These are phyloP conservation scores for Chaetophractus vellerosus DNA, from an alignment of 2,797 vertebrate genomes.

Conservation along the genomic window DNA sequence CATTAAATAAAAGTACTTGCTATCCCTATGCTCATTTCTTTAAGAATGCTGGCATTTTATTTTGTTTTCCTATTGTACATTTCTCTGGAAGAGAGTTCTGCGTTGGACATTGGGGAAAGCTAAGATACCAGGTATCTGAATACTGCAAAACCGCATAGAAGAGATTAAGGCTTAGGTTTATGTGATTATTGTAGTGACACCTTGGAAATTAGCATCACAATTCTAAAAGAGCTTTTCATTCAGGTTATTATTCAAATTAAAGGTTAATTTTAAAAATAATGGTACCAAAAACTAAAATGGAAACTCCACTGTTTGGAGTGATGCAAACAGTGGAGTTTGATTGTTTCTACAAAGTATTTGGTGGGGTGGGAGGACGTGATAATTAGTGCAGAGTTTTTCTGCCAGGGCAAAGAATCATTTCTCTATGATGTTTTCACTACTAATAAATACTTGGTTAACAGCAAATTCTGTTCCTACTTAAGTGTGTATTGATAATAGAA, in stretches of 20 bases:
- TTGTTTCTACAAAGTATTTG: neutral
- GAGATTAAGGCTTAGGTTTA: neutral
- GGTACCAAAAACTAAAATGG: neutral
- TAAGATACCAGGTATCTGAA: neutral
- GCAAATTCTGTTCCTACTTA: too few relatives aligned
- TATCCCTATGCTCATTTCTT: conserved; percentile 60
- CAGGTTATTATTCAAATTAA: neutral
- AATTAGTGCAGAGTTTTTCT: neutral
- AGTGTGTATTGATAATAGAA: too few relatives aligned
- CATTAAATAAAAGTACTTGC: conserved; percentile 67
- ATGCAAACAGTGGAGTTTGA: neutral
- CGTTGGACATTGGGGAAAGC: neutral
- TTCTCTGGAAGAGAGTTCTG: neutral
- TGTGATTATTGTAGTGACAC: too few relatives aligned
- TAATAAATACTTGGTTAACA: too few relatives aligned
- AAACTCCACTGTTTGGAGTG: neutral
- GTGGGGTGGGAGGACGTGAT: neutral
- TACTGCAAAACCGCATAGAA: neutral
- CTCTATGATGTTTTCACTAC: neutral
- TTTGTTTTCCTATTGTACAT: neutral
- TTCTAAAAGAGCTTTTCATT: neutral
- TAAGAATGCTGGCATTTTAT: conserved; percentile 5
- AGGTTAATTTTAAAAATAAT: neutral
- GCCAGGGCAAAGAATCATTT: neutral
- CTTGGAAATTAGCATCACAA: neutral